Evolutionary conservation across 2,113 vertebrate species (phyloP).

Genomic region (Monarcha castaneiventris): DNA sequence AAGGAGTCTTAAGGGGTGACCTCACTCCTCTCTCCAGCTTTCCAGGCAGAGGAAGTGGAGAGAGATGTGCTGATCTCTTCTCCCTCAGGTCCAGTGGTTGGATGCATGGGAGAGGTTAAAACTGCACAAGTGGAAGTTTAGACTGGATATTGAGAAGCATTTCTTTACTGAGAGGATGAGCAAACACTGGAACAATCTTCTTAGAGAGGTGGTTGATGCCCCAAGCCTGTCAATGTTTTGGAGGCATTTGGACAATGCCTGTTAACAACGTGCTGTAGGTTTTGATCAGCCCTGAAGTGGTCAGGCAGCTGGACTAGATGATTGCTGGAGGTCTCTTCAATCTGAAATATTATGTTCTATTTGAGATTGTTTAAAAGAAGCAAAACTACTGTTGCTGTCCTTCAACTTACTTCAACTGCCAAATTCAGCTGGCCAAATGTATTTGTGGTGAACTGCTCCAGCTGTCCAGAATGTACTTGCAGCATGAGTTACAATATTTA

Average conservation of each 20-base stretch:
- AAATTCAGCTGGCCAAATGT: not conserved
- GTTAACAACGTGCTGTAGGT: not conserved
- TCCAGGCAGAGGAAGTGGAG: no score
- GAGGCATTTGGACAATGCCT: not conserved
- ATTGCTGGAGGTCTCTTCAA: not conserved
- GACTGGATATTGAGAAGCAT: not conserved
- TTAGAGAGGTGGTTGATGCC: not conserved
- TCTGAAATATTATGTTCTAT: not conserved
- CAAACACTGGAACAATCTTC: not conserved
- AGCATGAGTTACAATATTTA: not conserved
- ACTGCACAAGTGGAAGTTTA: not conserved
- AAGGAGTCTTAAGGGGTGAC: not conserved
- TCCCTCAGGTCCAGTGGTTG: not conserved
- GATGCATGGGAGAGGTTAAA: not conserved
- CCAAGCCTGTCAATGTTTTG: not conserved
- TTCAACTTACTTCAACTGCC: not conserved
- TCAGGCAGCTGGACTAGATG: not conserved
- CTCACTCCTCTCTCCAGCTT: not conserved
- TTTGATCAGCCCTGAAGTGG: not conserved
- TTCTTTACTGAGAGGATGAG: not conserved
- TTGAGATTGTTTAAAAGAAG: not conserved
- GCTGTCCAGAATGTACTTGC: not conserved
- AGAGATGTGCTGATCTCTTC: not conserved
- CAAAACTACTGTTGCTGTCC: not conserved
- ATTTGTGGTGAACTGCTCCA: not conserved